Conservation (phyloP, 2,113 vertebrate species). For the Rhea americana region DNA sequence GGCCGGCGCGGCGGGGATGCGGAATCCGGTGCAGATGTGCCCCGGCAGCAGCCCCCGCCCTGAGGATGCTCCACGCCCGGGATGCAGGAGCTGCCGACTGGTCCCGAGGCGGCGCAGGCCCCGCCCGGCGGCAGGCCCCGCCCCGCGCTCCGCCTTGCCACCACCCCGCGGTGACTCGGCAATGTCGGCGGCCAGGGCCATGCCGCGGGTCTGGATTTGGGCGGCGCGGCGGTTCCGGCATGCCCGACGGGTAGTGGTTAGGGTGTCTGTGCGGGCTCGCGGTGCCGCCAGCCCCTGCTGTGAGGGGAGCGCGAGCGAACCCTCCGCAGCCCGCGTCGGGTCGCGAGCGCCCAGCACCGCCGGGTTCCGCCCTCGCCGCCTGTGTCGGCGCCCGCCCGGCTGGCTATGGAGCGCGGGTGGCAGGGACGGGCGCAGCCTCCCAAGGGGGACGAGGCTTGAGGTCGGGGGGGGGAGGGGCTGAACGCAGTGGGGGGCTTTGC, state of each 20-base stretch:
- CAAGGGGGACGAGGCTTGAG: not conserved
- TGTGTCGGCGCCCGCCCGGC: too few species aligned
- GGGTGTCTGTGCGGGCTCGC: too few species aligned
- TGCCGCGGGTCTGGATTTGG: not conserved
- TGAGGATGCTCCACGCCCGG: conserved; percentile 64
- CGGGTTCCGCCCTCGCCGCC: too few species aligned
- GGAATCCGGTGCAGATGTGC: not conserved
- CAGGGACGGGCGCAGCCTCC: not conserved
- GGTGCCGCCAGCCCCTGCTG: too few species aligned
- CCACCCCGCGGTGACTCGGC: conserved; percentile 15
- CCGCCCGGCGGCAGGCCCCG: not conserved
- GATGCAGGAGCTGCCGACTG: conserved; percentile 75
- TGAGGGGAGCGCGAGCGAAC: not conserved
- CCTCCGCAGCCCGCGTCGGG: not conserved
- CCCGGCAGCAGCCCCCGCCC: conserved; percentile 28
- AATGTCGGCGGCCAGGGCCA: not conserved
- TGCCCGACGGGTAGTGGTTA: too few species aligned
- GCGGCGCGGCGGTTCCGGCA: not conserved
- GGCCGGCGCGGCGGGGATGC: not conserved
- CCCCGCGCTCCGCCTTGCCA: not conserved
- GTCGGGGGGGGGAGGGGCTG: conserved; percentile 41
- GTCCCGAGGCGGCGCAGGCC: conserved; percentile 69
- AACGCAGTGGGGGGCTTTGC: conserved; percentile 28
- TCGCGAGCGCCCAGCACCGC: too few species aligned
- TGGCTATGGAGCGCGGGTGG: not conserved